phyloP scores from a whole-genome alignment of 2,888 invertebrate genomes.

The Coronaproctus castanopsis region DNA sequence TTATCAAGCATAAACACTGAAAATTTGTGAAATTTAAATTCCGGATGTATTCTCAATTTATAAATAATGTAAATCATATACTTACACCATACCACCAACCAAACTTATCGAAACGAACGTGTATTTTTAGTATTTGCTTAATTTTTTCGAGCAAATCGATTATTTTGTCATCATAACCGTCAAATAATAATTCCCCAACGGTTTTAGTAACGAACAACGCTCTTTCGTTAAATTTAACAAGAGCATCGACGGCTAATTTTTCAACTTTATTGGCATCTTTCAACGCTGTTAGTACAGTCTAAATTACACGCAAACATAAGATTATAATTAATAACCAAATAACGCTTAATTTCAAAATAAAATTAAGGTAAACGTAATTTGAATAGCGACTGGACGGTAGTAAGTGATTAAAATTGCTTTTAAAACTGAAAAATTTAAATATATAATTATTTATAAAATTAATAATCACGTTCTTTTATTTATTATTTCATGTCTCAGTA shows the following conservation, averaged over 20 bases:
- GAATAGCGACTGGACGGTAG: no score
- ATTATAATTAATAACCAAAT: no score
- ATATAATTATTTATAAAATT: no score
- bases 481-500: no score
- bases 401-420: no score
- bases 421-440: no score
- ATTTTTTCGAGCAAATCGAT: constrained; percentile 35
- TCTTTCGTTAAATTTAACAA: constrained; percentile 18
- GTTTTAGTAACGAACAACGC: constrained; percentile 38
- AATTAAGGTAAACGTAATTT: no score
- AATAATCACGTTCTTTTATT: no score
- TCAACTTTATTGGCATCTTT: background rate
- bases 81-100: constrained; percentile 66
- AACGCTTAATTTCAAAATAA: no score
- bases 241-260: background rate
- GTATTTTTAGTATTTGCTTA: constrained; percentile 27
- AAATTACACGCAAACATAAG: background rate
- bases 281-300: background rate
- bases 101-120: constrained; percentile 52
- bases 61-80: constrained; percentile 17
- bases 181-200: constrained; percentile 48
- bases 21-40: no score
- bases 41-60: no score
- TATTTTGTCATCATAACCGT: constrained; percentile 57
- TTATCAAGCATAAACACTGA: no score